Base-by-base conservation (phyloP, 2,888 invertebrate species). In the Subacronicta megacephala region DNA sequence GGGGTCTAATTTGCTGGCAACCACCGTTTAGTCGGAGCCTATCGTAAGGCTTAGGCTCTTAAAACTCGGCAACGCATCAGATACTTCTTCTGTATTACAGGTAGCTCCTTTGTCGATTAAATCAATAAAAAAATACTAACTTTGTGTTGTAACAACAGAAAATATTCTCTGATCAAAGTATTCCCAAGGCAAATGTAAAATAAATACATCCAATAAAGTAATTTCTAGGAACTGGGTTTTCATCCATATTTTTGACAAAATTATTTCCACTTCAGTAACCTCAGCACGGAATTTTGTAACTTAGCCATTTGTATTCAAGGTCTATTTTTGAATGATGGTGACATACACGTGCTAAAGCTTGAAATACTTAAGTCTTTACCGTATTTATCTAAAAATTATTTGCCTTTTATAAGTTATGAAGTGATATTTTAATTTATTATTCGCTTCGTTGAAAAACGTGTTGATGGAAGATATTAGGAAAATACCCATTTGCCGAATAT, bases 401-500 rank as follows among this genome's bases (percentile, higher is more conserved):
- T 15, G 2, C 13, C 17, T 17, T 17, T 38, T 10, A n/a, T n/a
- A 7, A 10, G 18, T 33, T 37, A 16, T 7, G 31, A 43, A 35
- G 10, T 26, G 6, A 3, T n/a, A 23, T 58, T 23, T 15, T 16
- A 20, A 61, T 29, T 33, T 2, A 16, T 7, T 26, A 26, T 26
- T 26, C 26, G 10, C 10, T 26, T 4, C 26, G 3, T 2, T 10
- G 26, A 26, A 26, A 26, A 26, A 10, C 10, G 26, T 26, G 26
- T 16, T 16, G 36, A 16, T 37, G 6, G 4, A 37, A 17, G 6
- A 17, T 17, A 1, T 37, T 37, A 17, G 37, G 37, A 0, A 17
- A 37, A 37, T 37, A 12, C n/a, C n/a, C n/a, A n/a, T n/a, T n/a
- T n/a, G n/a, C n/a, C n/a, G n/a, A n/a, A n/a, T n/a, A n/a, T n/a